Evolutionary conservation across 2,888 invertebrate genomes (phyloP).

Genomic region (Patella pellucida): DNA sequence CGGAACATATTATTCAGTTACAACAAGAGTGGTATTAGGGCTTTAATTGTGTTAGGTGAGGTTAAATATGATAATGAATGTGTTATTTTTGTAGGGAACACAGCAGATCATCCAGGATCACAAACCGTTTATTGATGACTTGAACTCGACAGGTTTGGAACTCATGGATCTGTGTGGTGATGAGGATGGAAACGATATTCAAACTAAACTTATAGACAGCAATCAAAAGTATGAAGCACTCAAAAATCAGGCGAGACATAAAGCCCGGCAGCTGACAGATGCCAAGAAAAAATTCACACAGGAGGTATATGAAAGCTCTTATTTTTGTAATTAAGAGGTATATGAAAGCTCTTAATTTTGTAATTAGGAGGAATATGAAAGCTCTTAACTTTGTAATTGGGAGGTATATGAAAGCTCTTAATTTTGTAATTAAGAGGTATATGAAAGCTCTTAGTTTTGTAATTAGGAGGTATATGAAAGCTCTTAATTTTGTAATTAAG

Average conservation of each 20-base stretch:
- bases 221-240: slow-evolving; percentile 65
- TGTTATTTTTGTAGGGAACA: slow-evolving; percentile 50
- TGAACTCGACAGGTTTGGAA: slow-evolving; percentile 67
- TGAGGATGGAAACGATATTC: slow-evolving; percentile 66
- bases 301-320: slow-evolving; percentile 51
- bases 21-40: too few species aligned
- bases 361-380: too few species aligned
- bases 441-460: too few species aligned
- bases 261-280: slow-evolving; percentile 63
- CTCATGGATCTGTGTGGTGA: slow-evolving; percentile 70
- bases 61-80: neutral
- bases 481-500: too few species aligned
- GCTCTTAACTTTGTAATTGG: too few species aligned
- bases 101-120: slow-evolving; percentile 69
- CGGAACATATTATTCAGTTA: too few species aligned
- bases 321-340: neutral
- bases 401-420: too few species aligned
- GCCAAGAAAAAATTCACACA: slow-evolving; percentile 61
- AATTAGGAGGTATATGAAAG: too few species aligned
- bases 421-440: too few species aligned
- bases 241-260: slow-evolving; percentile 59
- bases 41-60: neutral
- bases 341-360: too few species aligned
- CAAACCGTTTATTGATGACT: slow-evolving; percentile 69
- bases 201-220: slow-evolving; percentile 63